Conservation (phyloP, 1,140 invertebrate genomes). For the Drosophila varians region DNA sequence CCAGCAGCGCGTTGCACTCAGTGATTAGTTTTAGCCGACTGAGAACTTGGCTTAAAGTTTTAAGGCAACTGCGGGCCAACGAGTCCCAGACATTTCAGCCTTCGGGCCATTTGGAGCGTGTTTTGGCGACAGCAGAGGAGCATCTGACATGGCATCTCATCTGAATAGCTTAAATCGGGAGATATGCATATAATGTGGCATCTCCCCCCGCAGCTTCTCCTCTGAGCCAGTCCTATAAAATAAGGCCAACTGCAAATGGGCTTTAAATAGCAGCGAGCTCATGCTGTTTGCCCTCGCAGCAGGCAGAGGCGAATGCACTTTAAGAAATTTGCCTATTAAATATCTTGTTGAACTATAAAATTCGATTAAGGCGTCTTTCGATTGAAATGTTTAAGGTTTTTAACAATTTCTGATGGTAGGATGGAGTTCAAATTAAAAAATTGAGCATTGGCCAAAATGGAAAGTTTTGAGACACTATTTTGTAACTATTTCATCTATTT, state of each 20-base stretch:
- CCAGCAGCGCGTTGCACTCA: conserved; percentile 27
- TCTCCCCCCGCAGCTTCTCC: conserved; percentile 1
- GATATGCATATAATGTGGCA: conserved; percentile 1
- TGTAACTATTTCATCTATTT: no score
- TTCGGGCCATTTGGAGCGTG: conserved; percentile 49
- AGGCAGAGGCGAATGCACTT: conserved; percentile 9
- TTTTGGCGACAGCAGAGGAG: conserved; percentile 15
- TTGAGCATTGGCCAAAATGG: no score
- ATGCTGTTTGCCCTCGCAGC: conserved; percentile 51
- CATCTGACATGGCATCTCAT: conserved; percentile 44
- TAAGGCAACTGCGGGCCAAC: conserved; percentile 24
- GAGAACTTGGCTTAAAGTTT: conserved; percentile 37
- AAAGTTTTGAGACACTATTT: no score
- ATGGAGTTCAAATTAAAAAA: no score
- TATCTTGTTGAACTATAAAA: no score
- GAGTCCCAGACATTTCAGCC: conserved; percentile 1
- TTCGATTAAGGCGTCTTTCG: no score
- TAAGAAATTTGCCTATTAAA: no score
- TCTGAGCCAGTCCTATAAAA: conserved; percentile 15
- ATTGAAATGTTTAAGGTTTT: no score
- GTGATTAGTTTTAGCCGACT: conserved; percentile 34
- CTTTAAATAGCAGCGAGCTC: conserved; percentile 65
- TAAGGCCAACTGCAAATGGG: conserved; percentile 59
- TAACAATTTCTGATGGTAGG: no score
- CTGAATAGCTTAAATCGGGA: conserved; percentile 16